A percentile compares a stretch with the other conserved stretches of the same genome.
phyloP scores from a whole-genome alignment of 2,888 invertebrate species.

The Blera fallax region DNA sequence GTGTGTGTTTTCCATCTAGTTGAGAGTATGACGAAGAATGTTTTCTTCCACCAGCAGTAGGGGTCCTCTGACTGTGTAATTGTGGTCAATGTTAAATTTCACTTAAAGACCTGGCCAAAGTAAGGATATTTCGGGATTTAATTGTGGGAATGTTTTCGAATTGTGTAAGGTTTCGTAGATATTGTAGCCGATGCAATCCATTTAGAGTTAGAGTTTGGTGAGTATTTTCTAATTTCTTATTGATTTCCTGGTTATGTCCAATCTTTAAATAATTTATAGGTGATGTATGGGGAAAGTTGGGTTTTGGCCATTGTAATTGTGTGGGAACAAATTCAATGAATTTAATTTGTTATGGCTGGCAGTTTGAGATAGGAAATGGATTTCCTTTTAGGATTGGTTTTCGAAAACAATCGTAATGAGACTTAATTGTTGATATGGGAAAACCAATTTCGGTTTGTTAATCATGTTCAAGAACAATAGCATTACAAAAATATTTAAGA shows the following conservation, averaged over 20 bases:
- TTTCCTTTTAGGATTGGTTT: not conserved
- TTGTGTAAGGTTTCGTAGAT: not conserved
- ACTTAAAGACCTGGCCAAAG: not conserved
- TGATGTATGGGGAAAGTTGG: not conserved
- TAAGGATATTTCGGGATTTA: not conserved
- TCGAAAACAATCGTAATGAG: not conserved
- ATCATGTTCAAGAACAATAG: not conserved
- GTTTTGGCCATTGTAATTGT: not conserved
- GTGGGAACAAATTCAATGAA: not conserved
- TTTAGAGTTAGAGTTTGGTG: not conserved
- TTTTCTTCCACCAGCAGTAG: not conserved
- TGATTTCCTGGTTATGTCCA: slow-evolving; percentile 26
- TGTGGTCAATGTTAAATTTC: slow-evolving; percentile 10
- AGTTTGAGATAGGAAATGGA: not conserved
- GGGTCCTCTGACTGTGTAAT: slow-evolving; percentile 3
- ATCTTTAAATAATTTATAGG: slow-evolving; percentile 32
- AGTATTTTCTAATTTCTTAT: slow-evolving; percentile 17
- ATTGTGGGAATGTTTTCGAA: slow-evolving; percentile 14
- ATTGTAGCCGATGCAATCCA: not conserved
- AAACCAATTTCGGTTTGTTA: not conserved
- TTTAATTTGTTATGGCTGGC: not conserved
- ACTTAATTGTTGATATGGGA: not conserved
- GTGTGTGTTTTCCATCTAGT: not conserved
- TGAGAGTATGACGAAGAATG: not conserved
- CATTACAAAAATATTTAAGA: no score